A percentile compares a stretch with the other conserved stretches of the same genome.
These are phyloP conservation scores for Pantherophis alleghaniensis DNA, from an alignment of 2,797 vertebrate genomes.

Conservation along the genomic window DNA sequence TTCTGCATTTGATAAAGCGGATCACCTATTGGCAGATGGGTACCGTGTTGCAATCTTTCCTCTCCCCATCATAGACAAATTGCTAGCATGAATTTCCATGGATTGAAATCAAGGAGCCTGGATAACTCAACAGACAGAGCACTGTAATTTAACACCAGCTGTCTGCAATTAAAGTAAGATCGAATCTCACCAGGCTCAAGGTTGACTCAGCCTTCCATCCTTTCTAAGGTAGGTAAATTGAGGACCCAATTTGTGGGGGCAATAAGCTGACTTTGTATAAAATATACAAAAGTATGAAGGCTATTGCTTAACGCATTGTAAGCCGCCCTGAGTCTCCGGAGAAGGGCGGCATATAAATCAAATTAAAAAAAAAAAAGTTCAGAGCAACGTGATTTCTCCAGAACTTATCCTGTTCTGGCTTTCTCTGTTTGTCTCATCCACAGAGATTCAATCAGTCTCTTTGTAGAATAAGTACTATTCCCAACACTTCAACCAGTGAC, in stretches of 20 bases:
- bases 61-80: not conserved
- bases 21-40: not conserved
- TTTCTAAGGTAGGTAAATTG: too few species aligned
- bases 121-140: too few species aligned
- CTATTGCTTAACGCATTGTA: too few species aligned
- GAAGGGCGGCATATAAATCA: too few species aligned
- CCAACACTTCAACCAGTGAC: not conserved
- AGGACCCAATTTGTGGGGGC: too few species aligned
- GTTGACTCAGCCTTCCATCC: too few species aligned
- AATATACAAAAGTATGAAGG: too few species aligned
- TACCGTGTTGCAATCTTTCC: not conserved
- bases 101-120: not conserved
- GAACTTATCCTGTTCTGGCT: not conserved
- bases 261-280: too few species aligned
- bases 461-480: not conserved
- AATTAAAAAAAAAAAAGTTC: not conserved
- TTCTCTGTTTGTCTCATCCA: not conserved
- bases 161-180: too few species aligned
- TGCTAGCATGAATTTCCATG: not conserved
- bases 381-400: not conserved
- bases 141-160: too few species aligned
- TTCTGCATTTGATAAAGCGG: not conserved
- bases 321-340: too few species aligned
- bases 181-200: too few species aligned
- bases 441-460: not conserved